Base-by-base conservation (phyloP, 2,888 invertebrate species). In the Microplitis deprimator region DNA sequence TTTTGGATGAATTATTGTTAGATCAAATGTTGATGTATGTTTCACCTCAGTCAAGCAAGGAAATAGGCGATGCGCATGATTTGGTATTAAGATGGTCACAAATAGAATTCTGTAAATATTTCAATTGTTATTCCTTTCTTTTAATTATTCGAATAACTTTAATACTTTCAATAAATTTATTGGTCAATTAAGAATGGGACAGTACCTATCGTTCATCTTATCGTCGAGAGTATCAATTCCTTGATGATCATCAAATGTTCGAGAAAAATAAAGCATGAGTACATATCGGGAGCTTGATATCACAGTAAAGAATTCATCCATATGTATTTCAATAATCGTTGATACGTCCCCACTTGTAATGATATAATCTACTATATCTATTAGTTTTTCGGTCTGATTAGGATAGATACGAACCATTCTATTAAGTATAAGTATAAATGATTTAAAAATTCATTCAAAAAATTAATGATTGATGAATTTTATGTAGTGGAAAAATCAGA, bases 21-120 rank as follows among this genome's bases (percentile, higher is more conserved):
- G 10, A 3, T 73, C 73, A 13, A 68, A 69, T 64, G 68, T 61
- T 69, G 76, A 71, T 68, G 39, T 38, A 72, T 67, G 68, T 68
- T 73, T 77, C 20, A 29, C 60, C 10, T 77, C 73, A 5, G 6
- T 61, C 17, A 77, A n/a, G 16, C 68, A 73, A 10, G 73, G 73
- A 64, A 73, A 68, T 5, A 59, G 5, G 7, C 68, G 68, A 39
- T 73, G 68, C 20, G 59, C 68, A 20, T 40, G 59, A 10, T 59
- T 60, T 29, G 77, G 60, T 29, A 50, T 17, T 6, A 73, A 16
- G 16, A 68, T 17, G n/a, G 73, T 73, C 7, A 73, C 62, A 13
- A 73, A 59, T 16, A 73, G 40, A 38, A 73, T 68, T 38, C 77
- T 77, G 62, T 40, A 71, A 67, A 70, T n/a, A 60, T n/a, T 69